Evolutionary conservation across 2,113 vertebrate species (phyloP).

Genomic region (Alligator sinensis): DNA sequence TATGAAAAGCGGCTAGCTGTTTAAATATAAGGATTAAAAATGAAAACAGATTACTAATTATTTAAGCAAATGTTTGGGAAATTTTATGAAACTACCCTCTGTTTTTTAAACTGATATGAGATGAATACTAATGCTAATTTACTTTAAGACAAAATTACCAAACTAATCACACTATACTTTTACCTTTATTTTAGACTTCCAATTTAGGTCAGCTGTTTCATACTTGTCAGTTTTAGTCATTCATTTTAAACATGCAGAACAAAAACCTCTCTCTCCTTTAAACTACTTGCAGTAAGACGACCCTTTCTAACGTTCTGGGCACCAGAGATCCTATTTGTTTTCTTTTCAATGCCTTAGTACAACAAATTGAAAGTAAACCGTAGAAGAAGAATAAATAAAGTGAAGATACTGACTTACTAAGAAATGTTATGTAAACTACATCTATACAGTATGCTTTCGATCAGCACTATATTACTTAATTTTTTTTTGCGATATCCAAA

Average conservation of each 20-base stretch:
- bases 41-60: conserved; percentile 63
- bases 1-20: conserved; percentile 59
- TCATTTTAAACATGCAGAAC: not conserved
- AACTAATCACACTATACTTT: not conserved
- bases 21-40: conserved; percentile 61
- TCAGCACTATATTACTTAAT: not conserved
- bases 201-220: not conserved
- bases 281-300: not conserved
- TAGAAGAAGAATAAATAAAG: not conserved
- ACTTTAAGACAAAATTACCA: not conserved
- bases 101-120: conserved; percentile 17
- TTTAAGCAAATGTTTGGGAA: conserved; percentile 52
- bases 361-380: not conserved
- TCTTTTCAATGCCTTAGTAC: not conserved
- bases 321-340: not conserved
- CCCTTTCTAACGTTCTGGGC: not conserved
- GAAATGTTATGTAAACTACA: not conserved
- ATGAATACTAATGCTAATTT: conserved; percentile 24
- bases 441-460: not conserved
- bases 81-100: conserved; percentile 42
- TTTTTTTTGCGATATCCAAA: no score
- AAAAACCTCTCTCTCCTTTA: not conserved
- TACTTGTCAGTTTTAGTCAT: not conserved
- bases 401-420: not conserved
- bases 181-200: not conserved